Evolutionary conservation across 2,113 vertebrate species (phyloP), one percentile per base, ranked within the genome.

Genomic region (Potamarius usumacintae): DNA sequence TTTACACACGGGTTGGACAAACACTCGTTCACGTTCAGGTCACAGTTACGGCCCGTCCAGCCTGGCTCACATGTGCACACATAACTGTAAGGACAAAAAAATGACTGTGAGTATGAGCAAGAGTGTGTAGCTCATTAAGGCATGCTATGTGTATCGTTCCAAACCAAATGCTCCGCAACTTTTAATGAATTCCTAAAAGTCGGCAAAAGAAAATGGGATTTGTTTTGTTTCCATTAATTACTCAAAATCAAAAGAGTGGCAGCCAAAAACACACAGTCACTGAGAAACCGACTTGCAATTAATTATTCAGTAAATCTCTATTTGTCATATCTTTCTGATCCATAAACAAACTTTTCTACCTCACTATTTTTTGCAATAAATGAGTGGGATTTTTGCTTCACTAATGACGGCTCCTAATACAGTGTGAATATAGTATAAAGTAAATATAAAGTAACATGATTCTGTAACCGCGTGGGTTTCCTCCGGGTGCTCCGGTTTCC

Each of bases 1-100:
- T 99, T 99, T 94, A 96, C 96, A 1, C 98, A 99, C 0, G 98
- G 98, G 88, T 97, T 98, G 57, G 98, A 99, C 79, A 88, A 96
- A 4, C 98, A 99, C 92, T 99, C 98, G 0, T 99, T 96, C 78
- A 97, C 96, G 90, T 99, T 98, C 88, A 97, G 89, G 91, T 98
- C 96, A 0, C 98, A 99, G 94, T 97, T 97, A 0, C 95, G 94
- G 5, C 98, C 98, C 0, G 96, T 98, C 98, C 97, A 99, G 84
- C 98, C 98, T 0, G 96, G 94, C 89, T 97, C 96, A 0, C 98
- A 99, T 89, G 95, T 95, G 79, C 98, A 99, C 85, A 93, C 96
- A 91, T 99, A 99, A 78, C 97, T 96, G 83, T 7, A 85, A 34
- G 27, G 30, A 76, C 42, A 63, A 63, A 63, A 63, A 34, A 65